phyloP scores from a whole-genome alignment of 2,113 vertebrate species.

The Neodon shergylaensis region DNA sequence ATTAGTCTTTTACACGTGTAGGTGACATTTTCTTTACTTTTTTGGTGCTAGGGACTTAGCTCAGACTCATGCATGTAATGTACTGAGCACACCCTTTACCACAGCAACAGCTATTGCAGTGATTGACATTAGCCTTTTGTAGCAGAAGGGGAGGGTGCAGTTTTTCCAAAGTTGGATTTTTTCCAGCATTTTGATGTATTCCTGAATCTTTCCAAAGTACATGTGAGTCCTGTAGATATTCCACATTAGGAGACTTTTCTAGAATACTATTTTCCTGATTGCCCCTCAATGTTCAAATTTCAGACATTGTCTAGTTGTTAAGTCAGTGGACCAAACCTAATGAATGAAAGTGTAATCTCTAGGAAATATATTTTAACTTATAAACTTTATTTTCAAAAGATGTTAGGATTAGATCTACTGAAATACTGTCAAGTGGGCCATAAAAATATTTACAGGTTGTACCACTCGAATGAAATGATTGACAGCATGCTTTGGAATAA shows the following conservation, averaged over 20 bases:
- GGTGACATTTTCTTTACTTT: neutral
- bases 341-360: neutral
- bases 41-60: neutral
- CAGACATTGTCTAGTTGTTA: neutral
- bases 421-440: neutral
- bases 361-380: slow-evolving; percentile 10
- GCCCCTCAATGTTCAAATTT: neutral
- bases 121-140: neutral
- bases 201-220: neutral
- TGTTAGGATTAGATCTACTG: neutral
- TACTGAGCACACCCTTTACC: neutral
- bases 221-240: neutral
- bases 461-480: neutral
- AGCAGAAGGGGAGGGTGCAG: neutral
- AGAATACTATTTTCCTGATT: neutral
- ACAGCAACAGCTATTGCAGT: neutral
- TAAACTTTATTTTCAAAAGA: slow-evolving; percentile 30
- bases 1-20: neutral
- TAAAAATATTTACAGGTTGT: neutral
- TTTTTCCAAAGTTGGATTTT: neutral
- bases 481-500: neutral
- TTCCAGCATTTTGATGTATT: slow-evolving; percentile 11
- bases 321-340: neutral
- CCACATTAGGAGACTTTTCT: neutral
- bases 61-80: neutral